Evolutionary conservation across 35 echinoderm and acorn worm genomes (phyloP).

Genomic region (Lytechinus variegatus): DNA sequence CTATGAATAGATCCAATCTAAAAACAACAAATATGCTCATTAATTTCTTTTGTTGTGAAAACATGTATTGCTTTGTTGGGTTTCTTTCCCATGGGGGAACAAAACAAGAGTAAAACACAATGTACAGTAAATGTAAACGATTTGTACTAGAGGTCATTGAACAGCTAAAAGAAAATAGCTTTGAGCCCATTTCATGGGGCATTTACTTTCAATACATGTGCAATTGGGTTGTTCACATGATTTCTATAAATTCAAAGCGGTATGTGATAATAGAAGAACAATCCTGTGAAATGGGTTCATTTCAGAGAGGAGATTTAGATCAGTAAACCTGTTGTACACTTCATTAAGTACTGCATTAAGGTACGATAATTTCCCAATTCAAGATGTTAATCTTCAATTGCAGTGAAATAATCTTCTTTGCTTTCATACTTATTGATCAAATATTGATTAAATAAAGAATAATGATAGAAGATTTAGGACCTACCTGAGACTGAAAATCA

Average conservation of each 20-base stretch:
- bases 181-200: background rate
- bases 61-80: background rate
- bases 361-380: background rate
- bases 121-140: background rate
- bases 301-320: constrained; percentile 11
- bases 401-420: background rate
- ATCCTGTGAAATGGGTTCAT: background rate
- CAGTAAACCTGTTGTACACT: background rate
- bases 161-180: background rate
- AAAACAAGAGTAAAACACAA: background rate
- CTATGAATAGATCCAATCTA: background rate
- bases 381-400: background rate
- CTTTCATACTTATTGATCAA: background rate
- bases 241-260: background rate
- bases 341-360: background rate
- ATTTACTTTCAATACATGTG: background rate
- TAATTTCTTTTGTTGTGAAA: background rate
- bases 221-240: background rate
- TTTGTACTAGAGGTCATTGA: background rate
- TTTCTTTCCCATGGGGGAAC: background rate
- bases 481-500: background rate
- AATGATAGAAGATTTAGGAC: background rate
- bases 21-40: background rate
- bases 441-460: background rate
- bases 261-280: background rate